Conservation (phyloP, 2,888 invertebrate species). For the Megaustenia siamemsis region DNA sequence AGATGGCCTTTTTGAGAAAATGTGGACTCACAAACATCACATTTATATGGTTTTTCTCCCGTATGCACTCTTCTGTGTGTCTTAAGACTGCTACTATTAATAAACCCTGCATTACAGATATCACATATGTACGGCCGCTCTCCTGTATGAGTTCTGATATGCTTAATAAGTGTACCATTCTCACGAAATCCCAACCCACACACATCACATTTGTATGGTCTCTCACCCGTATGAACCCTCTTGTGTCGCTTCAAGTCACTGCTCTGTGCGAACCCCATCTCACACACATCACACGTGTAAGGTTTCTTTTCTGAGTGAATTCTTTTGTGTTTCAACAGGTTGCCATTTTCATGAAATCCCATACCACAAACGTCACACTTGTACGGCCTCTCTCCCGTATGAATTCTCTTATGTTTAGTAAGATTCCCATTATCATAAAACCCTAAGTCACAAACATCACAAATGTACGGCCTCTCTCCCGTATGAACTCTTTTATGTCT, state of each 20-base stretch:
- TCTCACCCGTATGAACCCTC: not conserved
- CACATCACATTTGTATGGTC: constrained; percentile 27
- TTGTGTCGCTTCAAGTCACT: not conserved
- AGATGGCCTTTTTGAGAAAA: not conserved
- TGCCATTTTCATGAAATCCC: not conserved
- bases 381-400: constrained; percentile 5
- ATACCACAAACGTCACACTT: not conserved
- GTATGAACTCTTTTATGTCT: not conserved
- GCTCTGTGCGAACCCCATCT: not conserved
- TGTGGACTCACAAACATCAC: not conserved
- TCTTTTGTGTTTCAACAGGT: not conserved
- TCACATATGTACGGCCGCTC: constrained; percentile 4
- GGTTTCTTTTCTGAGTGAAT: not conserved
- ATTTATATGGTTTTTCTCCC: not conserved
- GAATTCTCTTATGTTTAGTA: not conserved
- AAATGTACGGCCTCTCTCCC: not conserved
- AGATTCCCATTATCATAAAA: not conserved
- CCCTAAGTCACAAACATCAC: not conserved
- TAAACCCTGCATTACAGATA: not conserved
- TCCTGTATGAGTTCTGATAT: not conserved
- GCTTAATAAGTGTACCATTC: not conserved
- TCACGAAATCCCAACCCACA: not conserved
- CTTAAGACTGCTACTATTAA: not conserved
- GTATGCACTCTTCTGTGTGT: not conserved
- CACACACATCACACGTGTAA: constrained; percentile 20